Base-by-base conservation (phyloP, 2,797 vertebrate species). In the Poliocrania exsul region DNA sequence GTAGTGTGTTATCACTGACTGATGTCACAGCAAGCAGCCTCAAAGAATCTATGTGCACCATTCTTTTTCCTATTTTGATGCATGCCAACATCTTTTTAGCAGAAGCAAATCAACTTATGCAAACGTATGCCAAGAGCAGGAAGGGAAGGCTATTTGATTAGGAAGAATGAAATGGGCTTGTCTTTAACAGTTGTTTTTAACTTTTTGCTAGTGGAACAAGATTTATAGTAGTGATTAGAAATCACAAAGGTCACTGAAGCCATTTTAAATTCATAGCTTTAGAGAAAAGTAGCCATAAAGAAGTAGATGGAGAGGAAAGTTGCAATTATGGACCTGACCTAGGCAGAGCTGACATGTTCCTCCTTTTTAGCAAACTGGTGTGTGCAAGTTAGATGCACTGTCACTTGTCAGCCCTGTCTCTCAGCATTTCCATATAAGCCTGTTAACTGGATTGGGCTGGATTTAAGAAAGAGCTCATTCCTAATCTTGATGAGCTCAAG, bases 371-470 rank as follows among this genome's bases (percentile, higher is more conserved):
- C 35, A 28, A 65, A 60, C 16, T n/a, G 8, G 23, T 24, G 15
- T 4, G 2, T 69, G 44, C 20, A 51, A 25, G 47, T 90, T 72
- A 54, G 65, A 24, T 88, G 61, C 18, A 5, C 3, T 71, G 71
- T 54, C 44, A 9, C 51, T 65, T 69, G 64, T 83, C 78, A 94
- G 70, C 49, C 47, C 74, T 64, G 42, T 58, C 79, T 82, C 46
- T 90, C 81, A 75, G 65, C 37, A 70, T 91, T 96, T 95, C 80
- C 42, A 20, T 90, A 40, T 93, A 86, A 96, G 70, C 93, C 73
- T 90, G 82, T 95, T 97, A 96, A 77, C 82, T 73, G 80, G 70
- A 90, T 95, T 93, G 95, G 70, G 35, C 66, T 88, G 85, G 73
- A 53, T 1, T 94, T 94, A 81, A 81, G 66, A 74, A 96, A 46